Conservation (phyloP, 1,140 invertebrate species). For the Leptinotarsa undecemlineata region DNA sequence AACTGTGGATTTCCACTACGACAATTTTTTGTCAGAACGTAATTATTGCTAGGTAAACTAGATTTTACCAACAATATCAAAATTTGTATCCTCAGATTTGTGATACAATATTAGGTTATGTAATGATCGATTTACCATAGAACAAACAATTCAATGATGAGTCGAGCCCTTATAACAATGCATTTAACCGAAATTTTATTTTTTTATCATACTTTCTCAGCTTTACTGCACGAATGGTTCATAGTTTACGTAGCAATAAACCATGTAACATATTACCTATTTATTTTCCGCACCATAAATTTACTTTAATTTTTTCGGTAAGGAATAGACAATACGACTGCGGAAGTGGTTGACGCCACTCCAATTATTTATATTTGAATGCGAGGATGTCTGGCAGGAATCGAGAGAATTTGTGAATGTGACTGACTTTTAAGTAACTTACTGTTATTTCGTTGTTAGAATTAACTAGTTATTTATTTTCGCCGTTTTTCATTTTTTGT, state of each 20-base stretch:
- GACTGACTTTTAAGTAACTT: not conserved
- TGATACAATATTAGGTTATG: no score
- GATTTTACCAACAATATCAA: no score
- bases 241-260: not conserved
- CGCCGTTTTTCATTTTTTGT: not conserved
- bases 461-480: constrained; percentile 4
- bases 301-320: not conserved
- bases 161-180: no score
- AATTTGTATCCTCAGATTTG: no score
- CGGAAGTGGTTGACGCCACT: not conserved
- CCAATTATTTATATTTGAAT: constrained; percentile 3
- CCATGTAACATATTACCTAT: constrained; percentile 1
- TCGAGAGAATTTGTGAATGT: not conserved
- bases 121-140: no score
- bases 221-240: no score
- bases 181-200: no score
- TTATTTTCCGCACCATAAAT: constrained; percentile 3
- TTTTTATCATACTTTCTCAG: no score
- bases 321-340: constrained; percentile 2
- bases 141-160: no score
- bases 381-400: not conserved
- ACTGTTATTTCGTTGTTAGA: not conserved
- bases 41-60: no score
- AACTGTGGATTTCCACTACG: no score
- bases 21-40: no score